Percentiles rank a stretch among this genome's conserved stretches.
phyloP scores from a whole-genome alignment of 2,888 invertebrate genomes.

The Hipparchia semele region DNA sequence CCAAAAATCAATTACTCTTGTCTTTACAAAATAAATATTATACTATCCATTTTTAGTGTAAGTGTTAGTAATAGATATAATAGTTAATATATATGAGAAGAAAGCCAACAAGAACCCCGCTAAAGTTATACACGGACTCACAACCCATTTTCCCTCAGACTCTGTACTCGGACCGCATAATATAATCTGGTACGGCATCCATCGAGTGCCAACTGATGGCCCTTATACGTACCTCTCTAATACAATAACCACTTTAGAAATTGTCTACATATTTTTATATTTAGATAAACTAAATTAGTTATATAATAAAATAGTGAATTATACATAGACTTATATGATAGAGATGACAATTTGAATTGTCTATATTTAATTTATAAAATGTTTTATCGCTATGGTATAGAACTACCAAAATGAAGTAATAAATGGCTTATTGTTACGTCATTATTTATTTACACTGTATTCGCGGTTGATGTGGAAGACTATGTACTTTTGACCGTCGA shows the following conservation, averaged over 20 bases:
- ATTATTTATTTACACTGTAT: slow-evolving; percentile 29
- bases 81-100: background rate
- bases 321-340: slow-evolving; percentile 37
- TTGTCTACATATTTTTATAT: slow-evolving; percentile 43
- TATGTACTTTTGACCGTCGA: slow-evolving; percentile 12
- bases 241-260: slow-evolving; percentile 34
- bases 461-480: background rate
- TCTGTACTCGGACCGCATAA: slow-evolving; percentile 25
- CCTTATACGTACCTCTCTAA: slow-evolving; percentile 30
- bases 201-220: slow-evolving; percentile 27
- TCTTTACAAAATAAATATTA: slow-evolving; percentile 10
- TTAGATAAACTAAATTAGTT: slow-evolving; percentile 36
- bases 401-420: slow-evolving; percentile 3
- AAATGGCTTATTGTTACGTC: slow-evolving; percentile 30
- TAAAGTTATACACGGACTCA: slow-evolving; percentile 37
- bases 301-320: slow-evolving; percentile 34
- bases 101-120: background rate
- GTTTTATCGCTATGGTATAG: slow-evolving; percentile 18
- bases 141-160: slow-evolving; percentile 33
- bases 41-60: slow-evolving; percentile 7
- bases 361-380: slow-evolving; percentile 29
- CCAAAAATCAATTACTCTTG: slow-evolving; percentile 26
- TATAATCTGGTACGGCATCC: slow-evolving; percentile 20
- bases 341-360: slow-evolving; percentile 28
- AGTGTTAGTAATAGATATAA: slow-evolving; percentile 34